Evolutionary conservation across 2,888 invertebrate species (phyloP), one percentile per base, ranked within the genome.

Genomic region (Serrognathus titanus): DNA sequence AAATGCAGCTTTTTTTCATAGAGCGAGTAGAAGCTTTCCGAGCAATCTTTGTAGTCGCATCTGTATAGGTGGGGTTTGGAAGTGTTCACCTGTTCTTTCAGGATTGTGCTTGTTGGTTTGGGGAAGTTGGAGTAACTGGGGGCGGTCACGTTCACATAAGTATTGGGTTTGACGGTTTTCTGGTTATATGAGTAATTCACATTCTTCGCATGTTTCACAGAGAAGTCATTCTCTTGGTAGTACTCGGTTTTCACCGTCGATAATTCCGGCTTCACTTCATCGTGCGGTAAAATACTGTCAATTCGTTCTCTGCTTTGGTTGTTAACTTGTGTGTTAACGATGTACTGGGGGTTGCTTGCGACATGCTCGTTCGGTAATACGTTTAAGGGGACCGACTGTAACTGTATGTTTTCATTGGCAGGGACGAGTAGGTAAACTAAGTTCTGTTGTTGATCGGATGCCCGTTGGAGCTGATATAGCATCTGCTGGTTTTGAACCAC

Each of bases 1-100:
- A 53, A 35, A 13, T 62, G 60, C 7, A 53, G 49, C 39, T 58
- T 62, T 13, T 55, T 60, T n/a, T 60, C 58, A 31, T 57, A 55
- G 12, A 59, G 37, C 8, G 59, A 61, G 24, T 51, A 51, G 48
- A 61, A 61, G 20, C 40, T 55, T 9, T 54, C 45, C 1, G 57
- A 41, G 45, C 61, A 61, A 6, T 51, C 57, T 31, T 55, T 55
- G 39, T 52, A 59, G 35, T 61, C 61, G 38, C 61, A 53, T 11
- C 51, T 46, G 39, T 56, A 56, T 39, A 37, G 48, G 38, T 56
- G 56, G 11, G 50, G 41, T 39, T 51, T 56, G 12, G 16, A 45
- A 24, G 56, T n/a, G 13, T 20, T 38, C 7, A n/a, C 24, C 11
- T 35, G 37, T 11, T 56, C 48, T 51, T 55, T 54, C 12, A 35